Conservation (phyloP, 2,797 vertebrate species). For the Falco concolor region DNA sequence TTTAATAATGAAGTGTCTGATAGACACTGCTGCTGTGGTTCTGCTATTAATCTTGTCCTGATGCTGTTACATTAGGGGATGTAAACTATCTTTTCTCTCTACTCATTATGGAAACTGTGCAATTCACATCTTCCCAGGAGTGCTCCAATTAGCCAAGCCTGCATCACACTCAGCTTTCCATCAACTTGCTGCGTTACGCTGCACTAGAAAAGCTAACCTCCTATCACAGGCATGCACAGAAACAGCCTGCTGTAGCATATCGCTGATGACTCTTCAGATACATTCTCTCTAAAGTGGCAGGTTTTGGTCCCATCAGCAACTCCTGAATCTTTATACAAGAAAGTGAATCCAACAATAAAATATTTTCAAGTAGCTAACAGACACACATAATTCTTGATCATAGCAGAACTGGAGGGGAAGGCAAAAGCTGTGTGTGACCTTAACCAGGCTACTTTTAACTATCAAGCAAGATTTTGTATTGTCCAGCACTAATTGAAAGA, state of each 20-base stretch:
- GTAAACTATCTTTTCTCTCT: constrained; percentile 61
- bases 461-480: background rate
- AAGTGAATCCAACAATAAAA: background rate
- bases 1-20: constrained; percentile 51
- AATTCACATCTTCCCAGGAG: constrained; percentile 62
- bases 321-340: constrained; percentile 2
- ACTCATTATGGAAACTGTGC: constrained; percentile 53
- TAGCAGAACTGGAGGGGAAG: background rate
- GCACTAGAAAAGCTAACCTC: background rate
- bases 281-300: constrained; percentile 54
- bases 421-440: background rate
- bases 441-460: background rate
- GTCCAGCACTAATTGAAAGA: background rate
- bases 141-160: constrained; percentile 58
- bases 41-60: constrained; percentile 60
- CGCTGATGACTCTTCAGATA: constrained; percentile 49
- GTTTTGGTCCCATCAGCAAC: constrained; percentile 56
- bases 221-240: constrained; percentile 1
- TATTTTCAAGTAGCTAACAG: background rate
- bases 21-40: background rate
- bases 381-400: background rate
- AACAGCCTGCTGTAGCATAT: background rate
- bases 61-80: constrained; percentile 28
- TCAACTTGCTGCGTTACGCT: constrained; percentile 18
- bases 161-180: constrained; percentile 46